Percentiles rank a stretch among this genome's conserved stretches.
phyloP scores from a whole-genome alignment of 1,140 invertebrate genomes.

The Sitophilus oryzae region DNA sequence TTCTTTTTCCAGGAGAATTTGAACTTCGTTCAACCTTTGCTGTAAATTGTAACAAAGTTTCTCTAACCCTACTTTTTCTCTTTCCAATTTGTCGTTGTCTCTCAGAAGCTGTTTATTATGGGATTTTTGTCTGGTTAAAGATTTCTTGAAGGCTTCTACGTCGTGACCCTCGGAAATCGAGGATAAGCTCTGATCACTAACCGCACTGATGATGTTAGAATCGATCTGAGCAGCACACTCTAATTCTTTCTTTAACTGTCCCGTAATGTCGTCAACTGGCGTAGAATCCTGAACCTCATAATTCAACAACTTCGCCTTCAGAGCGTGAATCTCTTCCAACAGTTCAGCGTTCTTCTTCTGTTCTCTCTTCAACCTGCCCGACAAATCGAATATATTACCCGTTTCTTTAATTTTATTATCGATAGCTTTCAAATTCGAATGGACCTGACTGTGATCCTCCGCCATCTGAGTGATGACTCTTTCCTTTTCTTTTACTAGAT shows the following conservation, averaged over 20 bases:
- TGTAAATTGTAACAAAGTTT: slow-evolving; percentile 29
- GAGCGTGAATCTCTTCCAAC: slow-evolving; percentile 38
- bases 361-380: slow-evolving; percentile 39
- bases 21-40: slow-evolving; percentile 38
- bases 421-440: slow-evolving; percentile 47
- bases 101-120: slow-evolving; percentile 21
- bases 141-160: slow-evolving; percentile 30
- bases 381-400: slow-evolving; percentile 43
- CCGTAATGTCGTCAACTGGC: slow-evolving; percentile 54
- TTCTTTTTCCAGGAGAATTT: slow-evolving; percentile 47
- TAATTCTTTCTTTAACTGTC: slow-evolving; percentile 52
- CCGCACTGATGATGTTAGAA: slow-evolving; percentile 50
- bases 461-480: slow-evolving; percentile 48
- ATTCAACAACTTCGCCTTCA: slow-evolving; percentile 35
- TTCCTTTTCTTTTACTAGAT: slow-evolving; percentile 54
- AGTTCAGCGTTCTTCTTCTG: slow-evolving; percentile 43
- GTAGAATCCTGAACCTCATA: slow-evolving; percentile 33
- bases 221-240: slow-evolving; percentile 56
- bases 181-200: slow-evolving; percentile 27
- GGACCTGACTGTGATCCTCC: slow-evolving; percentile 49
- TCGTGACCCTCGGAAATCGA: slow-evolving; percentile 31
- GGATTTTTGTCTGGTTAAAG: slow-evolving; percentile 33
- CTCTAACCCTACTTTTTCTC: slow-evolving; percentile 31
- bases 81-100: slow-evolving; percentile 28
- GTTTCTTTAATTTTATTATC: slow-evolving; percentile 47